A percentile compares a stretch with the other conserved stretches of the same genome.
These are phyloP conservation scores for Lagocephalus sceleratus DNA, from an alignment of 2,797 vertebrate genomes.

Conservation along the genomic window DNA sequence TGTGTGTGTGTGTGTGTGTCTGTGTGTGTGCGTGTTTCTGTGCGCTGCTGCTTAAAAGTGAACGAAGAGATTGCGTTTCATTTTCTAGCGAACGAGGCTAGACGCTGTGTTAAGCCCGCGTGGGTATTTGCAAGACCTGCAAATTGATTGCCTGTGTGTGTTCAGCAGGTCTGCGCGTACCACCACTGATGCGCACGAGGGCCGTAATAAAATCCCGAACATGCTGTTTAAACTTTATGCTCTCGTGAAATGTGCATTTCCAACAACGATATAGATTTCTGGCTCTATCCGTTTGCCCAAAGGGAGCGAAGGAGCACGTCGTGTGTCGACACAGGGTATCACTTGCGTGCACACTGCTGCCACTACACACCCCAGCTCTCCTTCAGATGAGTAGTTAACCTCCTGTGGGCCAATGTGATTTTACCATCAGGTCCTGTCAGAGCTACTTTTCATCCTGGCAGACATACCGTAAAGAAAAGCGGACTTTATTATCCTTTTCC, in stretches of 20 bases:
- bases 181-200: background rate
- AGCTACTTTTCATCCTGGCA: conserved; percentile 43
- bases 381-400: conserved; percentile 53
- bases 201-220: conserved; percentile 15
- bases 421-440: conserved; percentile 58
- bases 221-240: conserved; percentile 8
- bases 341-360: conserved; percentile 5
- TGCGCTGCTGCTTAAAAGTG: conserved; percentile 23
- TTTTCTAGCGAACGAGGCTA: conserved; percentile 46
- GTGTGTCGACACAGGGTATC: background rate
- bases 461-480: conserved; percentile 23
- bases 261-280: no score
- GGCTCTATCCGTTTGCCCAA: background rate
- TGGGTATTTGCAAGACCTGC: conserved; percentile 22
- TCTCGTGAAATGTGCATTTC: conserved; percentile 1
- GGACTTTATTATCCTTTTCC: conserved; percentile 56
- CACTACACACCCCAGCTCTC: conserved; percentile 29
- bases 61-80: conserved; percentile 57
- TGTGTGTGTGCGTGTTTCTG: background rate
- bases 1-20: conserved; percentile 11
- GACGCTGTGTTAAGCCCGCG: conserved; percentile 29
- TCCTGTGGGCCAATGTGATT: conserved; percentile 55
- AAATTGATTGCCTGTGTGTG: conserved; percentile 11
- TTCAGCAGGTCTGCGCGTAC: conserved; percentile 3
- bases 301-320: background rate